These are phyloP conservation scores for Caranx melampygus DNA, from an alignment of 2,113 vertebrate genomes.

Conservation along the genomic window DNA sequence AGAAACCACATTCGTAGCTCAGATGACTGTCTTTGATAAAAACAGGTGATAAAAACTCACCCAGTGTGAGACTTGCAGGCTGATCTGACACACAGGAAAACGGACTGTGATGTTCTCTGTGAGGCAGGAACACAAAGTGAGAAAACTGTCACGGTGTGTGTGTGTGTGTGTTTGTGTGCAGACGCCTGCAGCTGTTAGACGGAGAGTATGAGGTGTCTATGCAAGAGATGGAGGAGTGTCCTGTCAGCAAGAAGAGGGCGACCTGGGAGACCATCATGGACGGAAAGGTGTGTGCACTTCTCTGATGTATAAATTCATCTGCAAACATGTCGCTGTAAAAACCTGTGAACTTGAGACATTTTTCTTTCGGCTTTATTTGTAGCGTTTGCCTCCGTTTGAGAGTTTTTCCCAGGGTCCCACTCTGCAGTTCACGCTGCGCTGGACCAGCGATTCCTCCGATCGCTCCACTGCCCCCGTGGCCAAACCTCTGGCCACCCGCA, in stretches of 20 bases:
- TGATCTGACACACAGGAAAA: not conserved
- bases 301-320: no score
- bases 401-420: slow-evolving; percentile 99
- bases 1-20: slow-evolving; percentile 93
- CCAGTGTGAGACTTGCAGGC: not conserved
- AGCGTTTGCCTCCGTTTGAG: slow-evolving; percentile 97
- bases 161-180: slow-evolving; percentile 55
- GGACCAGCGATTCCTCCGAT: slow-evolving; percentile 91
- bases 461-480: slow-evolving; percentile 93
- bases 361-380: not conserved
- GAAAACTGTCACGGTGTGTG: no score
- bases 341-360: not conserved
- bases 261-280: slow-evolving; percentile 98
- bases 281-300: slow-evolving; percentile 85
- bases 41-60: slow-evolving; percentile 87
- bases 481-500: slow-evolving; percentile 95
- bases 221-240: slow-evolving; percentile 98
- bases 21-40: slow-evolving; percentile 99
- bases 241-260: slow-evolving; percentile 95
- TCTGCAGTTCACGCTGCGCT: slow-evolving; percentile 96
- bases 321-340: no score
- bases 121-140: not conserved
- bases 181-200: slow-evolving; percentile 94
- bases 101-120: not conserved
- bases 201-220: slow-evolving; percentile 99